Conservation (phyloP, 2,797 vertebrate species). For the Bucorvus abyssinicus region DNA sequence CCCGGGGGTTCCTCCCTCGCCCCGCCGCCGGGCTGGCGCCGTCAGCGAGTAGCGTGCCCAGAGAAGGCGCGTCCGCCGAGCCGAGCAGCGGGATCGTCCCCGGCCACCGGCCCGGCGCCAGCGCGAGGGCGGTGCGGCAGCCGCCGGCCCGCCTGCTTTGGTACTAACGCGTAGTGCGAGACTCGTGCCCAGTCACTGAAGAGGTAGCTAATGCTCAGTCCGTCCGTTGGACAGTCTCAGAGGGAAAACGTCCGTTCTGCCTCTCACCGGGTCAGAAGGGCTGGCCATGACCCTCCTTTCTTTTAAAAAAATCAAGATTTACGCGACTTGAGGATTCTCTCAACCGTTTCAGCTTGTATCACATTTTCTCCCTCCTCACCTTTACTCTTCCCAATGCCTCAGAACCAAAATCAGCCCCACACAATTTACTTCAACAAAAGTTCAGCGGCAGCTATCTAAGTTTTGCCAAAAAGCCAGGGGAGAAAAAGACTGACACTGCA, state of each 20-base stretch:
- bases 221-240: slow-evolving; percentile 59
- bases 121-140: not conserved
- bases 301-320: not conserved
- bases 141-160: slow-evolving; percentile 53
- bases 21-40: not conserved
- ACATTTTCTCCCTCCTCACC: not conserved
- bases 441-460: not conserved
- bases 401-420: not conserved
- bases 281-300: too few relatives aligned
- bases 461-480: slow-evolving; percentile 24
- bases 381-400: not conserved
- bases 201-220: slow-evolving; percentile 77
- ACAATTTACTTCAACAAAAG: not conserved
- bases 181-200: slow-evolving; percentile 72
- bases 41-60: not conserved
- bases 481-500: slow-evolving; percentile 6
- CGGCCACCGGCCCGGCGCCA: not conserved
- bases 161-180: slow-evolving; percentile 60
- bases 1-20: not conserved
- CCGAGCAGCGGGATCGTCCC: not conserved
- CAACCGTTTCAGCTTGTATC: not conserved
- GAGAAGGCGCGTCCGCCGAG: not conserved
- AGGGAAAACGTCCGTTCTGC: not conserved
- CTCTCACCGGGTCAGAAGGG: not conserved
- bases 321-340: not conserved